Evolutionary conservation across 2,113 vertebrate species (phyloP).

Genomic region (Diadophis punctatus): DNA sequence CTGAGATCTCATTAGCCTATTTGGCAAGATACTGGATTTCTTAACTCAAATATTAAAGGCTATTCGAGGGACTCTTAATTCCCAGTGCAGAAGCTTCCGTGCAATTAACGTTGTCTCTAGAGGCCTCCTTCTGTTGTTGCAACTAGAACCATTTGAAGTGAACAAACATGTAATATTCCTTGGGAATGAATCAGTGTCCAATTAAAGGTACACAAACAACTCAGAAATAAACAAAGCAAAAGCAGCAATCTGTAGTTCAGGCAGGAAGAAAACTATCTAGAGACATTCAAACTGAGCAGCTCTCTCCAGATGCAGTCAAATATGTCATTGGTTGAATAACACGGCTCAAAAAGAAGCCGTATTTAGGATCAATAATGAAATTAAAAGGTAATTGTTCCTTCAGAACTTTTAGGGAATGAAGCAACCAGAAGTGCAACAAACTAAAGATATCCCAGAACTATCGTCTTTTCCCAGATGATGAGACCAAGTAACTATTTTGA

Average conservation of each 20-base stretch:
- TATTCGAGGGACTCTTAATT: background rate
- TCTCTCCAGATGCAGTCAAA: background rate
- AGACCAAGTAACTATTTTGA: background rate
- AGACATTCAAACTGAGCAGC: background rate
- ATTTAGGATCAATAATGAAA: background rate
- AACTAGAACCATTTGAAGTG: background rate
- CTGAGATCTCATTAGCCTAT: slow-evolving; percentile 11
- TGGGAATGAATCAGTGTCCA: background rate
- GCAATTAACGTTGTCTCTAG: background rate
- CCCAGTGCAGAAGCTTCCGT: background rate
- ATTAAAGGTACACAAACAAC: slow-evolving; percentile 12
- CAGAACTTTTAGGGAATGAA: background rate
- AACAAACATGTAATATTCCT: background rate
- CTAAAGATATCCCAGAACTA: background rate
- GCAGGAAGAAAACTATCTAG: background rate
- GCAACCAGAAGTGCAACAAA: background rate
- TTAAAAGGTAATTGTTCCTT: background rate
- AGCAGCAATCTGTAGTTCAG: background rate
- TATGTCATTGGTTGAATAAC: background rate
- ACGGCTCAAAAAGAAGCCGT: background rate
- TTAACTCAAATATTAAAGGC: background rate
- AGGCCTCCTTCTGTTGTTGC: background rate
- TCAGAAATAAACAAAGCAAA: slow-evolving; percentile 1
- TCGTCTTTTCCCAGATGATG: background rate
- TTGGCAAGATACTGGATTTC: background rate